Conservation (phyloP, 1,140 invertebrate genomes). For the Lerema accius region DNA sequence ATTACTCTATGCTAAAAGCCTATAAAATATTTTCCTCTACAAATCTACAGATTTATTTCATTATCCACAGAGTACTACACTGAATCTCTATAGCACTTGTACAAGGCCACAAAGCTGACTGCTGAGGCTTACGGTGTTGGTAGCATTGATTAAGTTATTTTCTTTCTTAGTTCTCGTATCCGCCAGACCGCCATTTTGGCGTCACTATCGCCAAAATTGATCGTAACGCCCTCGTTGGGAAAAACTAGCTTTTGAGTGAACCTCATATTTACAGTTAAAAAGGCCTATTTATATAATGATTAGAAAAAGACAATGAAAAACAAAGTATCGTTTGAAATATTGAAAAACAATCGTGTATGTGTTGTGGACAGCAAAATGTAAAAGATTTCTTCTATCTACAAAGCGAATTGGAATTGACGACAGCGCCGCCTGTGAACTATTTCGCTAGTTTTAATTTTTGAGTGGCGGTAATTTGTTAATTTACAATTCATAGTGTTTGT, state of each 20-base stretch:
- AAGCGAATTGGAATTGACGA: conserved; percentile 45
- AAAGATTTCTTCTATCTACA: conserved; percentile 14
- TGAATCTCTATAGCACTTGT: too few species aligned
- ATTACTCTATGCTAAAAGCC: too few species aligned
- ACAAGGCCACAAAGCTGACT: too few species aligned
- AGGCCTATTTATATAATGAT: too few species aligned
- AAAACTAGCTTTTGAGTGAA: conserved; percentile 53
- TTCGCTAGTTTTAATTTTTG: conserved; percentile 49
- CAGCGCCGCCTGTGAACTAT: conserved; percentile 70
- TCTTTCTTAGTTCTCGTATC: conserved; percentile 39
- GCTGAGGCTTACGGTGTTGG: conserved; percentile 6
- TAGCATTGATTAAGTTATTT: conserved; percentile 12
- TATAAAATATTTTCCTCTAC: too few species aligned
- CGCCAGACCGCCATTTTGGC: conserved; percentile 63
- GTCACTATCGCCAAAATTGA: conserved; percentile 72
- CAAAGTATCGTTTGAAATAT: conserved; percentile 5
- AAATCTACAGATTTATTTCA: too few species aligned
- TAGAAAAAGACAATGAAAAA: too few species aligned
- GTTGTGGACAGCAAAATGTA: conserved; percentile 12
- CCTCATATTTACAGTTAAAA: conserved; percentile 48
- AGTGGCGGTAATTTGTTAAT: conserved; percentile 62
- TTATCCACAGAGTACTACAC: too few species aligned
- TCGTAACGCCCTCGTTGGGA: conserved; percentile 75
- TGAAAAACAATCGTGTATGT: too few species aligned
- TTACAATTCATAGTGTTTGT: conserved; percentile 39